Conservation (phyloP, 1,140 invertebrate genomes). For the Elymnias hypermnestra region DNA sequence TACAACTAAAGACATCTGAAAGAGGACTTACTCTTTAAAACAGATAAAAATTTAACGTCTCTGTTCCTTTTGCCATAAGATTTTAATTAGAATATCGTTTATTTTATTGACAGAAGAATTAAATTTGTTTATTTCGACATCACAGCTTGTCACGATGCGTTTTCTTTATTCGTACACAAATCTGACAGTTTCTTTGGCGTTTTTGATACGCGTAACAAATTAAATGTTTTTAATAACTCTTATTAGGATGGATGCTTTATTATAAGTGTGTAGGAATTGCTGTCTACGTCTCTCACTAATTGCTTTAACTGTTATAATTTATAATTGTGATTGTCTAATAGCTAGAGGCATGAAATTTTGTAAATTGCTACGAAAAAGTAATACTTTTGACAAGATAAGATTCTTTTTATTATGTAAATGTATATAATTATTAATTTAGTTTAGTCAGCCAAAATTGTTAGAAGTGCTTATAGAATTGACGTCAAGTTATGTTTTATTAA, state of each 20-base stretch:
- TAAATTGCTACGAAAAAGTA: too few relatives aligned
- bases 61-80: background rate
- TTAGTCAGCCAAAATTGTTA: too few relatives aligned
- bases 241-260: background rate
- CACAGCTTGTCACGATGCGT: slow-evolving; percentile 15
- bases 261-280: background rate
- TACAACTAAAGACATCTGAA: slow-evolving; percentile 53
- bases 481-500: too few relatives aligned
- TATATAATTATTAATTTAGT: too few relatives aligned
- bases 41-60: background rate
- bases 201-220: slow-evolving; percentile 20
- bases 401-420: too few relatives aligned
- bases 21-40: slow-evolving; percentile 14
- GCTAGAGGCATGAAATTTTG: too few relatives aligned
- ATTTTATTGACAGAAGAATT: background rate
- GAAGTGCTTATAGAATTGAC: too few relatives aligned
- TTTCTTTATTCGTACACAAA: slow-evolving; percentile 16
- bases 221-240: slow-evolving; percentile 14
- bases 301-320: too few relatives aligned
- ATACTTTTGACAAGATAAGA: too few relatives aligned
- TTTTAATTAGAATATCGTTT: background rate
- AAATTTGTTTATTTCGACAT: slow-evolving; percentile 9
- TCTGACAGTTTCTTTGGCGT: slow-evolving; percentile 14
- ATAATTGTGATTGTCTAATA: too few relatives aligned
- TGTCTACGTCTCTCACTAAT: background rate